Evolutionary conservation across 23 tunicate species (phyloP).

Genomic region (Trididemnum miniatum): DNA sequence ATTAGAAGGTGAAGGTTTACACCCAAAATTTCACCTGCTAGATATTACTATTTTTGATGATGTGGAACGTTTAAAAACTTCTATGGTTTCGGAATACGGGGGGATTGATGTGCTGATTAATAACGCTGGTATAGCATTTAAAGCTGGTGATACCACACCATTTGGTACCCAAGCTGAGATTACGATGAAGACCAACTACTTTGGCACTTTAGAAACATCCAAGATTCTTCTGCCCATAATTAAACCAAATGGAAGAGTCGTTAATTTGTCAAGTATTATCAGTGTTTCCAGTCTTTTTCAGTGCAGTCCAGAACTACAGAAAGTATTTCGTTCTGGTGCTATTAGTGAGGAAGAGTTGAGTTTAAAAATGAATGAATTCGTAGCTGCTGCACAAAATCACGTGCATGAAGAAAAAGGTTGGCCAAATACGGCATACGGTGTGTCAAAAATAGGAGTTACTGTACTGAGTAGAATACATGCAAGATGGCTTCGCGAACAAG

Average conservation of each 20-base stretch:
- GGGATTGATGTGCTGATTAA: slow-evolving; percentile 88
- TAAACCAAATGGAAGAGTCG: slow-evolving; percentile 66
- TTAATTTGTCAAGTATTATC: slow-evolving; percentile 58
- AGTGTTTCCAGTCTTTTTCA: slow-evolving; percentile 35
- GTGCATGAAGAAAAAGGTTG: slow-evolving; percentile 39
- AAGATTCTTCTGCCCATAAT: slow-evolving; percentile 66
- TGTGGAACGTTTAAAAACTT: slow-evolving; percentile 18
- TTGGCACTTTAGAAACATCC: slow-evolving; percentile 38
- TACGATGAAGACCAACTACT: slow-evolving; percentile 63
- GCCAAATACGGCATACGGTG: slow-evolving; percentile 73
- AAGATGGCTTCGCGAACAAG: slow-evolving; percentile 30
- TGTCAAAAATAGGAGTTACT: slow-evolving; percentile 71
- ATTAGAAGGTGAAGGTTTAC: slow-evolving; percentile 49
- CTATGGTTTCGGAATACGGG: slow-evolving; percentile 49
- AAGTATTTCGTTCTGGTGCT: slow-evolving; percentile 47
- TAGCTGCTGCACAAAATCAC: slow-evolving; percentile 33
- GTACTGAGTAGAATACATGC: slow-evolving; percentile 65
- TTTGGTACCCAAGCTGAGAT: slow-evolving; percentile 61
- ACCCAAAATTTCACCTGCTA: slow-evolving; percentile 72
- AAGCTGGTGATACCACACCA: slow-evolving; percentile 56
- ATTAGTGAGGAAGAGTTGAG: slow-evolving; percentile 59
- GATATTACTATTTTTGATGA: slow-evolving; percentile 56
- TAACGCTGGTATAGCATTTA: slow-evolving; percentile 85
- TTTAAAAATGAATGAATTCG: slow-evolving; percentile 71
- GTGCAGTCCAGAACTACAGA: slow-evolving; percentile 66